Base-by-base conservation (phyloP, 2,888 invertebrate genomes). In the Choreutis nemorana region DNA sequence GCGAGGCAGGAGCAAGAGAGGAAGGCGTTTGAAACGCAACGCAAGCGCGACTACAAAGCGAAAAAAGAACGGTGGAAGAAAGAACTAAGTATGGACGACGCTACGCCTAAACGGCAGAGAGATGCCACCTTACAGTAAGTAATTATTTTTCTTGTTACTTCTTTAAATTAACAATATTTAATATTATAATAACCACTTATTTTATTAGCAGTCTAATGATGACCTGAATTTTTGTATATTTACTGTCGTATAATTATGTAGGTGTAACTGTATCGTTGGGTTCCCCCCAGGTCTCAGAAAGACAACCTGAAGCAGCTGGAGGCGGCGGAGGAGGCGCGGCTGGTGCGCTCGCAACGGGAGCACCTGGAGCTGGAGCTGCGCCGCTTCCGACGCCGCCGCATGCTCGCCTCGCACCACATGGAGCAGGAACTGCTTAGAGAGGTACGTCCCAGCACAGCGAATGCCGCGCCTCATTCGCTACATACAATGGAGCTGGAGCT, bases 61-160 rank as follows among this genome's bases (percentile, higher is more conserved):
- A 96, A 91, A 65, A 98, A 97, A 77, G 98, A 98, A 60, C 81
- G 94, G 47, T 94, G 96, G 90, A 98, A 97, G 87, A 85, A 90
- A 49, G 94, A 94, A 59, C 82, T 95, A 40, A 92, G 91, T 26
- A 88, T 91, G 82, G 94, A 94, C 61, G 94, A 94, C 66, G 89
- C 91, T 31, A 94, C 94, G 50, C 93, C 94, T 30, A 94, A 94
- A 73, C 82, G 94, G 51, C 93, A 94, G 71, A 83, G 92, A 42
- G 94, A 94, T 61, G 91, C 93, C 39, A 93, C 93, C 33, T 79
- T 94, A 56, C 94, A 94, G 85, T 89, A 43, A 73, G 83, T 73
- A 33, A n/a, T 5, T 15, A 25, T 27, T 20, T 23, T 23, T 22
- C 12, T 26, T 8, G n/a, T 27, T 26, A 14, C 12, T n/a, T 14